A percentile compares a stretch with the other conserved stretches of the same genome.
phyloP scores from a whole-genome alignment of 1,140 invertebrate species.

The Hypothenemus hampei region DNA sequence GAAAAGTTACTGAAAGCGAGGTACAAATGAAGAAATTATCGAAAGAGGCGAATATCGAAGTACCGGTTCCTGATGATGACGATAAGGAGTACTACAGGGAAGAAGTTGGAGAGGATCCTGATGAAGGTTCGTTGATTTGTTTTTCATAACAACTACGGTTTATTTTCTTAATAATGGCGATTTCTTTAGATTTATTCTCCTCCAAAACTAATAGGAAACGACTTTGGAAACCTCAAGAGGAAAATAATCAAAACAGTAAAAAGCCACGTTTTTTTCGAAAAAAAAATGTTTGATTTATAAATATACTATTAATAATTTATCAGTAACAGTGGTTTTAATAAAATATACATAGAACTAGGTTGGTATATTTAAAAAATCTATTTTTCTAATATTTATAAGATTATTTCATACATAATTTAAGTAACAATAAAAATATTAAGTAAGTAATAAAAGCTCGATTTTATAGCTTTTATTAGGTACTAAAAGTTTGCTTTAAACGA shows the following conservation, averaged over 20 bases:
- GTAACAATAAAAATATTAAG: no score
- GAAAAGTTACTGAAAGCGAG: slow-evolving; percentile 50
- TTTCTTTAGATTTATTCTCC: slow-evolving; percentile 28
- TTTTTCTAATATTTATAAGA: no score
- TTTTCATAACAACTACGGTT: not conserved
- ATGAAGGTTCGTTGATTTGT: slow-evolving; percentile 50
- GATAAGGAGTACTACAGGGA: slow-evolving; percentile 78
- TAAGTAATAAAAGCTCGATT: no score
- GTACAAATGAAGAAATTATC: slow-evolving; percentile 48
- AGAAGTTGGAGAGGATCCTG: slow-evolving; percentile 83
- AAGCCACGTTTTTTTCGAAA: slow-evolving; percentile 15
- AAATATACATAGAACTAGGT: no score
- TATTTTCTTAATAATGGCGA: not conserved
- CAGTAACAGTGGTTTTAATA: no score
- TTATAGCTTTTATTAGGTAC: no score
- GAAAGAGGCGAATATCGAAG: slow-evolving; percentile 51
- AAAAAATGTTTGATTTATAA: no score
- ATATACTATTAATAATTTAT: no score
- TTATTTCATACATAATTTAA: no score
- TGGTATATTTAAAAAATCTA: no score
- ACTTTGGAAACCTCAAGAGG: slow-evolving; percentile 8
- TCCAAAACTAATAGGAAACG: slow-evolving; percentile 14
- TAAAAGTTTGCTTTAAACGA: no score
- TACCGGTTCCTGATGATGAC: slow-evolving; percentile 57
- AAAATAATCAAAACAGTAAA: slow-evolving; percentile 26